Conservation (phyloP, 2,113 vertebrate genomes). For the Serinus canaria region DNA sequence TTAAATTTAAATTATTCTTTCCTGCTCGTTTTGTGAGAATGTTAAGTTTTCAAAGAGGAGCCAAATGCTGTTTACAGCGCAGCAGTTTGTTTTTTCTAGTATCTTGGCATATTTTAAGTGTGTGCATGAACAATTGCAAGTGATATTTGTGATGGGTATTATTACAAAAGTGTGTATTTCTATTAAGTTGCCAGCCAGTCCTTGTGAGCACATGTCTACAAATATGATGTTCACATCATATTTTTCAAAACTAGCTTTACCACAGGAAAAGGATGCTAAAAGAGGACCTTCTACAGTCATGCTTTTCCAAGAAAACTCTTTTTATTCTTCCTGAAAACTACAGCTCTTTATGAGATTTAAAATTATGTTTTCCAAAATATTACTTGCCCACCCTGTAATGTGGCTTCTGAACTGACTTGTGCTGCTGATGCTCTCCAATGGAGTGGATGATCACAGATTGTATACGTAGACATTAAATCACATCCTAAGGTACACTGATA, state of each 20-base stretch:
- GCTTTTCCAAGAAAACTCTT: constrained; percentile 19
- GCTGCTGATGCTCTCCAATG: constrained; percentile 69
- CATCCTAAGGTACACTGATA: background rate
- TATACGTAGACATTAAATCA: background rate
- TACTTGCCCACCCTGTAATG: background rate
- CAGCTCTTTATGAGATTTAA: background rate
- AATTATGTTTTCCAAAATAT: background rate
- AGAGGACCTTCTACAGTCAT: constrained; percentile 52
- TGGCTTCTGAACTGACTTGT: constrained; percentile 49
- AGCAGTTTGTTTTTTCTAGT: background rate
- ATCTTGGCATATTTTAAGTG: background rate
- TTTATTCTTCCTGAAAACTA: constrained; percentile 29
- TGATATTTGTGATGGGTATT: background rate
- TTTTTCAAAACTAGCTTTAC: constrained; percentile 49
- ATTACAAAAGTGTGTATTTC: background rate
- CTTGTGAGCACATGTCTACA: constrained; percentile 44
- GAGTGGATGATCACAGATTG: constrained; percentile 58
- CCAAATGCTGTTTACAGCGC: background rate
- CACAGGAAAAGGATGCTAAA: constrained; percentile 72
- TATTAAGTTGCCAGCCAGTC: constrained; percentile 14
- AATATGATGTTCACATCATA: constrained; percentile 68
- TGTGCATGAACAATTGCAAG: constrained; percentile 37
- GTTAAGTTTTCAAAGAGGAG: background rate
- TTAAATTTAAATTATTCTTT: background rate
- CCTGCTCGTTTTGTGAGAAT: background rate